phyloP scores from a whole-genome alignment of 2,113 vertebrate species.

The Rhinoptilus africanus region DNA sequence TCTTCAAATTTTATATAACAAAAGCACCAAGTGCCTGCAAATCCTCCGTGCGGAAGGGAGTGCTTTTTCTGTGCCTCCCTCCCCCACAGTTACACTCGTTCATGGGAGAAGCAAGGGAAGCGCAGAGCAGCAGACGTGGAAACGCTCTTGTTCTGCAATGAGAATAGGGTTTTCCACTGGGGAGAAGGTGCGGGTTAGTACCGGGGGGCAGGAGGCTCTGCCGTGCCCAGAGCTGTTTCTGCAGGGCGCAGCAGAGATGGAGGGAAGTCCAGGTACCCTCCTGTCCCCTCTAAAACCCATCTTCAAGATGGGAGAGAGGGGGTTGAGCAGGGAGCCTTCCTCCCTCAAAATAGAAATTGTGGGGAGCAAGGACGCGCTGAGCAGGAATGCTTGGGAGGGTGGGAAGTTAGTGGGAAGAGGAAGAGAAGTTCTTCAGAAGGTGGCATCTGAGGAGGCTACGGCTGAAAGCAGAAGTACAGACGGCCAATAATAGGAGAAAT shows the following conservation, averaged over 20 bases:
- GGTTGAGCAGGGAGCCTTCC: neutral
- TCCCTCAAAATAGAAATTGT: neutral
- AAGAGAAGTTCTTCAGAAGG: neutral
- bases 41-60: neutral
- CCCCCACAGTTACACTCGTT: conserved; percentile 9
- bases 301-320: neutral
- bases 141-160: neutral
- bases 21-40: neutral
- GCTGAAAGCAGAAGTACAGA: neutral
- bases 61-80: conserved; percentile 49
- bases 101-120: conserved; percentile 11
- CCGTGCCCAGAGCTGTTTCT: fast-evolving
- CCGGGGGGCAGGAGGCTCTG: neutral
- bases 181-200: fast-evolving
- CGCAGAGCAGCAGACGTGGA: neutral
- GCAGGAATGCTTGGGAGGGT: neutral
- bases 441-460: neutral
- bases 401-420: neutral
- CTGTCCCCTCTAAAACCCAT: neutral
- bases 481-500: neutral
- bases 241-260: neutral
- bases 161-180: neutral
- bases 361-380: neutral
- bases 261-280: neutral
- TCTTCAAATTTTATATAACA: conserved; percentile 36